Conservation (phyloP, 2,113 vertebrate genomes). For the Menidia beryllina region DNA sequence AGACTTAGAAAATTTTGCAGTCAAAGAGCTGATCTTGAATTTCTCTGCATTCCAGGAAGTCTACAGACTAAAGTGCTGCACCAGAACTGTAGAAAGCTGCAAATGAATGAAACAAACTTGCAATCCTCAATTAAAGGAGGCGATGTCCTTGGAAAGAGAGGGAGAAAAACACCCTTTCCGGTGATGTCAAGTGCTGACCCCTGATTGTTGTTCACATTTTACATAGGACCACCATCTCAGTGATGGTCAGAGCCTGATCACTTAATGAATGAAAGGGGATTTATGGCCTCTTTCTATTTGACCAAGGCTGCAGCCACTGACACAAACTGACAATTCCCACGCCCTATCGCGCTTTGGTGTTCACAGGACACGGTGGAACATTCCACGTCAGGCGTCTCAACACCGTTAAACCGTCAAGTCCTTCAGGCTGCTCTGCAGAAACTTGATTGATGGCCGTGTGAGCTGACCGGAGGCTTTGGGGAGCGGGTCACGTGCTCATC, state of each 20-base stretch:
- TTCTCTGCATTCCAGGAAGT: neutral
- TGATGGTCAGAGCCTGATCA: neutral
- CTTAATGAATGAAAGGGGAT: neutral
- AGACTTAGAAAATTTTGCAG: neutral
- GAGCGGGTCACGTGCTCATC: conserved; percentile 7
- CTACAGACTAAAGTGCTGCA: neutral
- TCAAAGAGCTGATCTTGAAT: neutral
- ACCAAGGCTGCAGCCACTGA: conserved; percentile 14
- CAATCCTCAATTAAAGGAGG: neutral
- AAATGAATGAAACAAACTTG: neutral
- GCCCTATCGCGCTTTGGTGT: conserved; percentile 19
- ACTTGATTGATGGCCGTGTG: conserved; percentile 46
- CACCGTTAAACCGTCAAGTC: conserved; percentile 16
- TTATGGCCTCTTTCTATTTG: neutral
- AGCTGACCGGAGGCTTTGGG: conserved; percentile 28
- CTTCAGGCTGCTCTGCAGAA: conserved; percentile 47
- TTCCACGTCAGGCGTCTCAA: conserved; percentile 55
- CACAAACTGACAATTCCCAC: conserved; percentile 12
- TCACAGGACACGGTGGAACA: conserved; percentile 50
- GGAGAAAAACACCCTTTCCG: neutral
- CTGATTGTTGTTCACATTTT: no score
- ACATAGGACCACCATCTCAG: neutral
- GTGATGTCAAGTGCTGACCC: neutral
- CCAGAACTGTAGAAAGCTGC: no score
- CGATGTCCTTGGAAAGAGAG: neutral